phyloP scores from a whole-genome alignment of 2,888 invertebrate genomes.

The Brachypalpus laphriformis region DNA sequence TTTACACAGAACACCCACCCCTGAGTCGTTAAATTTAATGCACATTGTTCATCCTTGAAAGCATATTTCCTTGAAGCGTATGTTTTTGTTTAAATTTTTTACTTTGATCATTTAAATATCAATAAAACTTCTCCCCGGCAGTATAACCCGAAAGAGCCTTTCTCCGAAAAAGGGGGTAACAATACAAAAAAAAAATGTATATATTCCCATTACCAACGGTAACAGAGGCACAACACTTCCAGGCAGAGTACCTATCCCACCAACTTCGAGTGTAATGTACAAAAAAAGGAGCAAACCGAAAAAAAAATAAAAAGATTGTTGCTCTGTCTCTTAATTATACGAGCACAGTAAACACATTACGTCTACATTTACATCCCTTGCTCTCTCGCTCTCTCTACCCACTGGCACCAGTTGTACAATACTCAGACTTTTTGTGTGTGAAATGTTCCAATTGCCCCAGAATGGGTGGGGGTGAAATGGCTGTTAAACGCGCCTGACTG shows the following conservation, averaged over 20 bases:
- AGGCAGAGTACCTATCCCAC: background rate
- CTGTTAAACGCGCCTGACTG: constrained; percentile 19
- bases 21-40: constrained; percentile 55
- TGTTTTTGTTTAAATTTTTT: constrained; percentile 13
- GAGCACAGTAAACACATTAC: constrained; percentile 56
- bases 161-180: no score
- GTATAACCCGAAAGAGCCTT: background rate
- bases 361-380: constrained; percentile 30
- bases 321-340: constrained; percentile 63
- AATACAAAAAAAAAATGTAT: background rate
- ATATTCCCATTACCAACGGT: constrained; percentile 20
- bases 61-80: constrained; percentile 17
- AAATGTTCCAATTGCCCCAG: background rate
- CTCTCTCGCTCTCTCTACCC: background rate
- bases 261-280: constrained; percentile 13
- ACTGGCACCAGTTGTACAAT: background rate
- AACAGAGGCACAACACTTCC: background rate
- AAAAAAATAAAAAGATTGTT: constrained; percentile 11
- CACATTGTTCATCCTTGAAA: constrained; percentile 51
- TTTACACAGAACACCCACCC: background rate
- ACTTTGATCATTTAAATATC: constrained; percentile 62
- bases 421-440: constrained; percentile 14
- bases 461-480: background rate
- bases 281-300: background rate
- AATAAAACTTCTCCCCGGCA: constrained; percentile 35